Base-by-base conservation (phyloP, 2,797 vertebrate species). In the Phrynocephalus forsythii region DNA sequence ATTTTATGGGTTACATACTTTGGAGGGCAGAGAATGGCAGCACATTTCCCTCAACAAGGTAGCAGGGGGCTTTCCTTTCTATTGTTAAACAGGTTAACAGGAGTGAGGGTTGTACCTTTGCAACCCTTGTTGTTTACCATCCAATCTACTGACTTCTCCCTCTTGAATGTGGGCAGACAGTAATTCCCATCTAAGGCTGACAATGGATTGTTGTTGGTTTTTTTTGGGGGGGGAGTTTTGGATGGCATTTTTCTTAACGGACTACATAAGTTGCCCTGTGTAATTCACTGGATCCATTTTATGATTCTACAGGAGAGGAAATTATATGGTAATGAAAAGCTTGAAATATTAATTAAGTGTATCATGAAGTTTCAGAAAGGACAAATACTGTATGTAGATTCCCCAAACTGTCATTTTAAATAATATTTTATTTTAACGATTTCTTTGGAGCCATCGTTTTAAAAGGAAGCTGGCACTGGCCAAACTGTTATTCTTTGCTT, bases 301-400 rank as follows among this genome's bases (percentile, higher is more conserved):
- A 81, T 75, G 60, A 76, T 85, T 88, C 79, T 85, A 68, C 78
- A 85, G 78, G 69, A 85, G 56, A 68, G 87, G 56, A 84, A 84
- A 88, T 88, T 76, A 52, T 69, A 85, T 88, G 77, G 78, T 76
- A 69, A 81, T 81, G 87, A 88, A 88, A 88, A 84, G 77, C 60
- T 66, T 88, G 83, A 88, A 88, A 81, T 73, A 85, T 85, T 88
- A 88, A 88, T 88, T 85, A 81, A 81, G 83, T 85, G 83, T 76
- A 88, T 88, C 87, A 76, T 88, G 83, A 88, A 88, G 78, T 83
- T 88, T 88, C 87, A 85, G 87, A 88, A 88, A 88, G 87, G 83
- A 88, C 83, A 88, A 88, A 88, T 88, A n/a, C n/a, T n/a, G n/a
- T n/a, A 81, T 85, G 77, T 85, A 60, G 60, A 60, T n/a, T 26